phyloP scores from a whole-genome alignment of 2,888 invertebrate genomes.

The Andrena marginata region DNA sequence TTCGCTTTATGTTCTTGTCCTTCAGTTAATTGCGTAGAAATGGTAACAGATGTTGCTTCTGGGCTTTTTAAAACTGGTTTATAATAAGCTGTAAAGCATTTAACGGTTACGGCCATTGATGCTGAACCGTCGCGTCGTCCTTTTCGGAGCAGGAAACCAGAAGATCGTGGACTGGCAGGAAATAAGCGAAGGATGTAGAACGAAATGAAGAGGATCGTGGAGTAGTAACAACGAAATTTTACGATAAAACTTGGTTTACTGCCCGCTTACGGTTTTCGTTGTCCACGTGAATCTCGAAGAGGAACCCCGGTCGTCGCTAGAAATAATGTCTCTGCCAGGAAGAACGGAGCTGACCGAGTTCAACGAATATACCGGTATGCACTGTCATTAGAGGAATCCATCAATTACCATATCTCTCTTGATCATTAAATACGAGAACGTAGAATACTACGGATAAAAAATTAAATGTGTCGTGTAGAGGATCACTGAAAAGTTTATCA shows the following conservation, averaged over 20 bases:
- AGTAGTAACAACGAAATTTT: constrained; percentile 62
- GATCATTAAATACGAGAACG: neutral
- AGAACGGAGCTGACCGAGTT: neutral
- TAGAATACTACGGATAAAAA: neutral
- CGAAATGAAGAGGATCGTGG: constrained; percentile 33
- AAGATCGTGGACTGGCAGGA: neutral
- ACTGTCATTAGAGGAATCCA: constrained; percentile 7
- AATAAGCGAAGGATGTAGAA: constrained; percentile 30
- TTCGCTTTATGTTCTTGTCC: neutral
- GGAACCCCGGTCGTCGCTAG: constrained; percentile 7
- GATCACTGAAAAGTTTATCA: neutral
- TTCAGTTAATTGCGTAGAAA: neutral
- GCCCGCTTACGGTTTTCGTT: constrained; percentile 51
- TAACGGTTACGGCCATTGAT: constrained; percentile 20
- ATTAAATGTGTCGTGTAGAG: neutral
- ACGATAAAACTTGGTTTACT: constrained; percentile 77
- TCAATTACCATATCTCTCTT: neutral
- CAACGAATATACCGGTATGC: neutral
- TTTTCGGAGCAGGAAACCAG: constrained; percentile 17
- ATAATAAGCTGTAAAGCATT: neutral
- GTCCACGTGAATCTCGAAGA: constrained; percentile 26
- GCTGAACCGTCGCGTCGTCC: neutral
- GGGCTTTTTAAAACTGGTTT: constrained; percentile 13
- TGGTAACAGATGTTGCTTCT: neutral
- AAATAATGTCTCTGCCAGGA: constrained; percentile 22